These are phyloP conservation scores for Homarus gammarus DNA, from an alignment of 2,888 invertebrate species.

Conservation along the genomic window DNA sequence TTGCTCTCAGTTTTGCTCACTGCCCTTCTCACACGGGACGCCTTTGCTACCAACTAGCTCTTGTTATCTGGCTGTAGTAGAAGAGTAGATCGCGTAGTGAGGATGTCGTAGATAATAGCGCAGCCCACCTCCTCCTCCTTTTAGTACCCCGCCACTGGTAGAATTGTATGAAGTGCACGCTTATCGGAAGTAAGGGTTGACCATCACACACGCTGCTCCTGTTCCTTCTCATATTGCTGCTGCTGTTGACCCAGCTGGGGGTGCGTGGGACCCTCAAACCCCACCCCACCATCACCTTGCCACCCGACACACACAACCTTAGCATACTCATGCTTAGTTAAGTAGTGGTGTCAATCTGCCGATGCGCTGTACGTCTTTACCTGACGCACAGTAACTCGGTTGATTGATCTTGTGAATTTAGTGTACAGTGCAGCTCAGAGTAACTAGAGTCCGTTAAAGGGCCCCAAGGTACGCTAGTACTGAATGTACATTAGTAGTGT, in stretches of 20 bases:
- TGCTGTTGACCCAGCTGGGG: constrained; percentile 8
- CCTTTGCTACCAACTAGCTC: not conserved
- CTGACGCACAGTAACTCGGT: not conserved
- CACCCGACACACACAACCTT: constrained; percentile 17
- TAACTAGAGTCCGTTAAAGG: not conserved
- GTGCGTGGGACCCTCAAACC: constrained; percentile 9
- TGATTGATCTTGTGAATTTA: not conserved
- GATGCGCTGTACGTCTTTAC: not conserved
- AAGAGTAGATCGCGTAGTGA: constrained; percentile 40
- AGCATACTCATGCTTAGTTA: constrained; percentile 16
- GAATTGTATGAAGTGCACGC: constrained; percentile 72
- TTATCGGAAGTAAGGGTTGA: constrained; percentile 65
- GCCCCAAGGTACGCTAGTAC: not conserved
- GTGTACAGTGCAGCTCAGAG: not conserved
- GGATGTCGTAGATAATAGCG: constrained; percentile 48
- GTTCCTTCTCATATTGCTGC: not conserved
- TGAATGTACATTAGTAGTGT: not conserved
- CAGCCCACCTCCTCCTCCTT: constrained; percentile 1
- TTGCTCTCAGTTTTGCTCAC: not conserved
- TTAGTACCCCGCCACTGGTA: constrained; percentile 40
- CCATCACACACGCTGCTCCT: constrained; percentile 45
- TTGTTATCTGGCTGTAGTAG: constrained; percentile 8
- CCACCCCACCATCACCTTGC: not conserved
- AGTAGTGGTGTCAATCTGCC: not conserved
- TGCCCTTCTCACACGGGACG: constrained; percentile 22